Evolutionary conservation across 1,140 invertebrate genomes (phyloP).

Genomic region (Chionoecetes opilio): DNA sequence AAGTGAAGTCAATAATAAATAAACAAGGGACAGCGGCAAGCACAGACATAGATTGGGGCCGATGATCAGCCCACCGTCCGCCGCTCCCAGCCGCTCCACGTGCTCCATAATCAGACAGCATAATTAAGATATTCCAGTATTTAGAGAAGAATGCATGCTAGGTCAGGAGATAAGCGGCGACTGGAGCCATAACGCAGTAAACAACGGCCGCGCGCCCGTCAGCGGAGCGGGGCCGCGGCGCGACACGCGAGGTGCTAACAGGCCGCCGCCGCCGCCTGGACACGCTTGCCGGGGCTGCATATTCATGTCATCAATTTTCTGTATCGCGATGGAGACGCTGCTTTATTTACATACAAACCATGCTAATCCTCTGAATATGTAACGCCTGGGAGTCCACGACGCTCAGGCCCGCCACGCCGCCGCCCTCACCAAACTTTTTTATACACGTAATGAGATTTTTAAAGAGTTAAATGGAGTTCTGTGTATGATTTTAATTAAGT

Average conservation of each 20-base stretch:
- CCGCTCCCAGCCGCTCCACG: background rate
- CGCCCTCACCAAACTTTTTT: slow-evolving; percentile 54
- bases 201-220: background rate
- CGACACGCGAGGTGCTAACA: slow-evolving; percentile 35
- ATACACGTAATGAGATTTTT: slow-evolving; percentile 60
- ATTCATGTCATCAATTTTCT: slow-evolving; percentile 66
- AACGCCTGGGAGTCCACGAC: slow-evolving; percentile 43
- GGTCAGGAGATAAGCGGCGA: background rate
- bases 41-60: background rate
- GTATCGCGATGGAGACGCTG: slow-evolving; percentile 60
- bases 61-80: background rate
- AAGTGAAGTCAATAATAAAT: background rate
- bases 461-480: slow-evolving; percentile 66
- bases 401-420: background rate
- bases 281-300: slow-evolving; percentile 31
- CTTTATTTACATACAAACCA: slow-evolving; percentile 68
- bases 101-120: background rate
- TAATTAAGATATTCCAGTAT: slow-evolving; percentile 61
- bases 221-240: background rate
- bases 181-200: slow-evolving; percentile 1
- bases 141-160: background rate
- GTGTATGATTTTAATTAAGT: slow-evolving; percentile 67
- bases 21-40: background rate
- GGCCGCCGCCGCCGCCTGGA: slow-evolving; percentile 10
- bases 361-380: slow-evolving; percentile 69